Evolutionary conservation across 1,140 invertebrate species (phyloP).

Genomic region (Drosophila tsacasi): DNA sequence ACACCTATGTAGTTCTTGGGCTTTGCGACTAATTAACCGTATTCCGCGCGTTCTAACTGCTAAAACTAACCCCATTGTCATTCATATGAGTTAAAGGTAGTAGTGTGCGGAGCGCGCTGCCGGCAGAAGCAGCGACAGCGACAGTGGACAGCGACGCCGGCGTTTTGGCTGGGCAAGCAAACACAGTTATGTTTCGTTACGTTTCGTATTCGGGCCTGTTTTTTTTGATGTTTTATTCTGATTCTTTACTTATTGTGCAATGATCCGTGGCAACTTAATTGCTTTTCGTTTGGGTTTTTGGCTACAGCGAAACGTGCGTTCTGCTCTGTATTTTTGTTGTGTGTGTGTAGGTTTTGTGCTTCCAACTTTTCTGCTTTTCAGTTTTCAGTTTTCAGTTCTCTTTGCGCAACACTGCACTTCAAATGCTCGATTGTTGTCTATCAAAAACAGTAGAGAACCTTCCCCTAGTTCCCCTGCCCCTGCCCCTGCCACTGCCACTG

Average conservation of each 20-base stretch:
- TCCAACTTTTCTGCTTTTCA: slow-evolving; percentile 7
- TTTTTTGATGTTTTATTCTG: slow-evolving; percentile 45
- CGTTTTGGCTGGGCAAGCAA: slow-evolving; percentile 69
- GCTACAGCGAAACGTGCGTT: slow-evolving; percentile 44
- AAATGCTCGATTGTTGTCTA: slow-evolving; percentile 70
- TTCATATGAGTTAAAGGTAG: slow-evolving; percentile 37
- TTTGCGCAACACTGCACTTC: slow-evolving; percentile 81
- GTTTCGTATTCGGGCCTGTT: slow-evolving; percentile 17
- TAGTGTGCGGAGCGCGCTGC: slow-evolving; percentile 36
- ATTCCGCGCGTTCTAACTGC: slow-evolving; percentile 12
- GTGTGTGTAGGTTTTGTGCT: slow-evolving; percentile 40
- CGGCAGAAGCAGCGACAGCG: slow-evolving; percentile 14
- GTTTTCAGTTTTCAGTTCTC: slow-evolving; percentile 20
- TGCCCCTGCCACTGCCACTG: no score
- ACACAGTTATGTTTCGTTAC: slow-evolving; percentile 77
- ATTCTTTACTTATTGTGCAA: slow-evolving; percentile 83
- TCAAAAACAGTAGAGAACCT: slow-evolving; percentile 38
- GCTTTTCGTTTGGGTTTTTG: slow-evolving; percentile 80
- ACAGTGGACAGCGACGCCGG: slow-evolving; percentile 21
- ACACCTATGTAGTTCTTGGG: slow-evolving; percentile 37
- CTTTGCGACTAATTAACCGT: slow-evolving; percentile 31
- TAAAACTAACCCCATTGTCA: slow-evolving; percentile 29
- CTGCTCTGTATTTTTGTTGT: slow-evolving; percentile 23
- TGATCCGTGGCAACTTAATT: slow-evolving; percentile 83
- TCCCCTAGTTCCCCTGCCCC: not conserved